Conservation (phyloP, 35 echinoderm and acorn worm genomes). For the Eucidaris tribuloides region DNA sequence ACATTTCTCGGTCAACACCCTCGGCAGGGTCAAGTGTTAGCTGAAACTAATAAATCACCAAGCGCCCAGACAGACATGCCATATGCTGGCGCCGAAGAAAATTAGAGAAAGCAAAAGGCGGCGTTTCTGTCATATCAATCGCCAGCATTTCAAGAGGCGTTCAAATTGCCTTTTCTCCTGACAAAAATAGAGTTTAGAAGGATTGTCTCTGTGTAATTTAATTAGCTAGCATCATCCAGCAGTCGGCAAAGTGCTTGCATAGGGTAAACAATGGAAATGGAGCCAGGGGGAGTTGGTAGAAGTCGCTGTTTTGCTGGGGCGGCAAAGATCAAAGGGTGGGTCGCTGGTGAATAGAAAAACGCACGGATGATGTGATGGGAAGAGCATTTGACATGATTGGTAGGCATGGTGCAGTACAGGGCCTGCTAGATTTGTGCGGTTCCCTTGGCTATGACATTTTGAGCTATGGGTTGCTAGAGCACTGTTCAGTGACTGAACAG, state of each 20-base stretch:
- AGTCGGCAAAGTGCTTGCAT: constrained; percentile 31
- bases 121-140: constrained; percentile 44
- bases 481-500: constrained; percentile 30
- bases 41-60: constrained; percentile 64
- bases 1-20: constrained; percentile 80
- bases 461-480: constrained; percentile 19
- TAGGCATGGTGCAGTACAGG: constrained; percentile 13
- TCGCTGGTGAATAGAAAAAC: constrained; percentile 3
- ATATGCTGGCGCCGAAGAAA: constrained; percentile 66
- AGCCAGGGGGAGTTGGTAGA: constrained; percentile 26
- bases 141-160: constrained; percentile 40
- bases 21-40: constrained; percentile 71
- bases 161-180: constrained; percentile 44
- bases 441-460: constrained; percentile 24
- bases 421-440: constrained; percentile 9
- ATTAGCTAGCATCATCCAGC: constrained; percentile 37
- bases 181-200: constrained; percentile 45
- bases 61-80: constrained; percentile 45
- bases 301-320: constrained; percentile 16
- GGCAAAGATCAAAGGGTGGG: constrained; percentile 26
- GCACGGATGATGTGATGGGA: constrained; percentile 25
- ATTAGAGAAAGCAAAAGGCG: constrained; percentile 54
- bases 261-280: constrained; percentile 35
- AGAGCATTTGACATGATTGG: constrained; percentile 35
- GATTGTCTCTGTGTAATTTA: constrained; percentile 47